phyloP scores from a whole-genome alignment of 2,113 vertebrate genomes.

The Todiramphus chloris region DNA sequence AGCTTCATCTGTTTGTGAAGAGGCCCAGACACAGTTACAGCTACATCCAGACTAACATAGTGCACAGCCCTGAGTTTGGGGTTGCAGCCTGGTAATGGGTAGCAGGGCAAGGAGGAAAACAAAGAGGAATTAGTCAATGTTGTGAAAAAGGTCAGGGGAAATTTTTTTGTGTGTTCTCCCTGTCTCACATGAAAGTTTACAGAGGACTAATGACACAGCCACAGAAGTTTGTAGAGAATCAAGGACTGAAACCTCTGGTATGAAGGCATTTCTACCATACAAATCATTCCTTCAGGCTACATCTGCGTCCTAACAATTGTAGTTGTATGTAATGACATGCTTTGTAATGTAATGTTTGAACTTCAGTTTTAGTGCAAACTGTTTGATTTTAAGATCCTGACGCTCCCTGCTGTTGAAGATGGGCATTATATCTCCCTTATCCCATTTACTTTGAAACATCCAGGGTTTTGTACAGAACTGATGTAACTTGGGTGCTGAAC shows the following conservation, averaged over 20 bases:
- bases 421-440: background rate
- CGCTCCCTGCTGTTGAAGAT: background rate
- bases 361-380: background rate
- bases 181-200: background rate
- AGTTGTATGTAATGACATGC: background rate
- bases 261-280: background rate
- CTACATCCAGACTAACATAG: background rate
- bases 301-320: background rate
- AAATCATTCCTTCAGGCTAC: background rate
- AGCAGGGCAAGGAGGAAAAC: background rate
- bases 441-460: background rate
- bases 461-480: background rate
- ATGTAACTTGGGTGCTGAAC: background rate
- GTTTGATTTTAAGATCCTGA: background rate
- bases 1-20: background rate
- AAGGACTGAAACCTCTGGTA: background rate
- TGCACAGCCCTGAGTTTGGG: background rate
- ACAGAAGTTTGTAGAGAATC: background rate
- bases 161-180: background rate
- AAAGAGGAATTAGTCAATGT: background rate
- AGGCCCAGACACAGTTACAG: background rate
- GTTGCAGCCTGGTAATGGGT: background rate
- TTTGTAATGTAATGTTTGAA: background rate
- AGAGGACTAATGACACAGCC: background rate
- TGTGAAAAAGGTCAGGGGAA: background rate